These are phyloP conservation scores for Heptranchias perlo DNA, from an alignment of 2,113 vertebrate species.

Conservation along the genomic window DNA sequence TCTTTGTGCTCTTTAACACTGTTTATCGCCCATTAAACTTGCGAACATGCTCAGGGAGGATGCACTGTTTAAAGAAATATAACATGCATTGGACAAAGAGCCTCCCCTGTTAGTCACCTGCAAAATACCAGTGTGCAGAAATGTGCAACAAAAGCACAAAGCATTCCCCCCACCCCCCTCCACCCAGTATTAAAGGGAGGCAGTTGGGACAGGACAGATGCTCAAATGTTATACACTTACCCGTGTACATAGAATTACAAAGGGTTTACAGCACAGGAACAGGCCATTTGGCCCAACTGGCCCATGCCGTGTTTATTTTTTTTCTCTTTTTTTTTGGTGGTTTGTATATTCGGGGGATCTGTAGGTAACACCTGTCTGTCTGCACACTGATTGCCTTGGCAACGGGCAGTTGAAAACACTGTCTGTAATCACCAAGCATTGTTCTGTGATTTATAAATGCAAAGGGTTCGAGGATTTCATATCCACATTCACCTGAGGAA, in stretches of 20 bases:
- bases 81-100: not conserved
- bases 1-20: not conserved
- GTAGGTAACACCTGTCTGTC: no score
- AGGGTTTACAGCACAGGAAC: not conserved
- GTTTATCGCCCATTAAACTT: constrained; percentile 13
- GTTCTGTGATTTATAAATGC: no score
- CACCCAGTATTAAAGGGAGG: not conserved
- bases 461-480: no score
- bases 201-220: not conserved
- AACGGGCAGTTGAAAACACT: no score
- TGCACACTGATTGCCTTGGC: no score
- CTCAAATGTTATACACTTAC: not conserved
- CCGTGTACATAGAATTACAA: not conserved
- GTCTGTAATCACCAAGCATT: no score
- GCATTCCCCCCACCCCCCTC: no score
- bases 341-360: no score
- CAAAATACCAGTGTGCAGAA: not conserved
- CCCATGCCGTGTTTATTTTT: no score
- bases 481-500: no score
- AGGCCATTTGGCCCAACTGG: not conserved
- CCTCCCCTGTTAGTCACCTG: not conserved
- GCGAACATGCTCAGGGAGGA: not conserved
- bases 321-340: no score
- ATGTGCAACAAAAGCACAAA: not conserved
- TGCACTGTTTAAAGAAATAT: not conserved